Evolutionary conservation across 2,888 invertebrate genomes (phyloP), one percentile per base, ranked within the genome.

Genomic region (Beris morrisii): DNA sequence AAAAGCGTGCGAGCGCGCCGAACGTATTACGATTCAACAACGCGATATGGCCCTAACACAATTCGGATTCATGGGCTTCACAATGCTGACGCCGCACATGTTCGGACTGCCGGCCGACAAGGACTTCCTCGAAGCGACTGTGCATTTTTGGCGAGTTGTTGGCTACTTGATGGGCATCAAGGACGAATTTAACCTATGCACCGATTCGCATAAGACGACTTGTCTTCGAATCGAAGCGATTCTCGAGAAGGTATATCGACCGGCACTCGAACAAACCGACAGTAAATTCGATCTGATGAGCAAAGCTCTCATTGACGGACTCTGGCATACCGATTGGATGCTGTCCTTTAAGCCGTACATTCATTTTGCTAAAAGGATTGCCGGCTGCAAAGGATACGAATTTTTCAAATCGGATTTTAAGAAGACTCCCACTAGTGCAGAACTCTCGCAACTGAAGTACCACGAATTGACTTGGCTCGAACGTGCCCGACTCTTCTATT

Each of bases 41-140:
- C 83, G 87, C 69, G 92, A 93, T 75, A 85, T 94, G 84, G 88
- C 88, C 0, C 76, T 93, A 11, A 92, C 93, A 0, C 91, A 90
- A 78, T 90, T 90, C 75, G 92, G 91, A 4, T 93, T 93, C 76
- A 84, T 93, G 73, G 93, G 92, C 5, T 68, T 61, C 32, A 54
- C 54, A 28, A 28, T 48, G 5, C 13, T 67, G 4, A 83, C 83
- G 64, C 83, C 86, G 0, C 82, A 86, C 56, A 75, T 81, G 68
- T 81, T 91, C 50, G 91, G 91, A 0, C 81, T 92, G 13, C 76
- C 81, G 4, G 81, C 83, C 61, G 78, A 83, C 2, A 82, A 82
- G 7, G 78, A 69, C 4, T 66, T 91, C 69, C 82, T 89, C 75
- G 87, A 88, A 44, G 89, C 87, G 1, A 88, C 90, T 71, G 81